Evolutionary conservation across 2,113 vertebrate species (phyloP).

Genomic region (Oncorhynchus nerka): DNA sequence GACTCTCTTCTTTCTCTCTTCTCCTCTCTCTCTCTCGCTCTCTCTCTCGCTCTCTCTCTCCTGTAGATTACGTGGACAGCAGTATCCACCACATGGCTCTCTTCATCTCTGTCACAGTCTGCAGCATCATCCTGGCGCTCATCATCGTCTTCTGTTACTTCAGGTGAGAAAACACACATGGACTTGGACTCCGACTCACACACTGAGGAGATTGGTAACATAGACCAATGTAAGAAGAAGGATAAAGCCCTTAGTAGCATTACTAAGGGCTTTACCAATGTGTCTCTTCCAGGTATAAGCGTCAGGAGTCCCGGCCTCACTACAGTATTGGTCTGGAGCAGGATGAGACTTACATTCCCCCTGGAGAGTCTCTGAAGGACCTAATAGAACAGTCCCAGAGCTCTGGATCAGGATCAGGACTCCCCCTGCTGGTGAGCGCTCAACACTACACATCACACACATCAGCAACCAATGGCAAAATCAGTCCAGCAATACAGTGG

Average conservation of each 20-base stretch:
- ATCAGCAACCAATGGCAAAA: background rate
- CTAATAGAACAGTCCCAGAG: constrained; percentile 94
- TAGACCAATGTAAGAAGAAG: background rate
- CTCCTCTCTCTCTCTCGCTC: background rate
- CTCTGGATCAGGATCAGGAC: constrained; percentile 95
- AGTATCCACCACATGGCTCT: constrained; percentile 86
- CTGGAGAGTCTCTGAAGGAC: constrained; percentile 92
- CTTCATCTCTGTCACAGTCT: constrained; percentile 85
- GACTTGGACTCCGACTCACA: background rate
- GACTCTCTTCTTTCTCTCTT: too few relatives aligned
- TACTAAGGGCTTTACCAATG: background rate
- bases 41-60: background rate
- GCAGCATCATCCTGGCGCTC: constrained; percentile 81
- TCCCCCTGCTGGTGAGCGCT: constrained; percentile 94
- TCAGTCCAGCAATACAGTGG: background rate
- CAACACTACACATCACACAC: constrained; percentile 22
- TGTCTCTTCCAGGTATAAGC: constrained; percentile 78
- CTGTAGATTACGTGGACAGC: constrained; percentile 83
- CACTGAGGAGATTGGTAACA: background rate
- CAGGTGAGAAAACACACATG: constrained; percentile 74
- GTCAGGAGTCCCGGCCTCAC: constrained; percentile 82
- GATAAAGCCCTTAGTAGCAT: background rate
- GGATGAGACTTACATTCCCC: constrained; percentile 89
- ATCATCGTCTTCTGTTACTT: constrained; percentile 88
- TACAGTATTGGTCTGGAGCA: constrained; percentile 93